These are phyloP conservation scores for Ligdia adustata DNA, from an alignment of 2,888 invertebrate genomes.

Conservation along the genomic window DNA sequence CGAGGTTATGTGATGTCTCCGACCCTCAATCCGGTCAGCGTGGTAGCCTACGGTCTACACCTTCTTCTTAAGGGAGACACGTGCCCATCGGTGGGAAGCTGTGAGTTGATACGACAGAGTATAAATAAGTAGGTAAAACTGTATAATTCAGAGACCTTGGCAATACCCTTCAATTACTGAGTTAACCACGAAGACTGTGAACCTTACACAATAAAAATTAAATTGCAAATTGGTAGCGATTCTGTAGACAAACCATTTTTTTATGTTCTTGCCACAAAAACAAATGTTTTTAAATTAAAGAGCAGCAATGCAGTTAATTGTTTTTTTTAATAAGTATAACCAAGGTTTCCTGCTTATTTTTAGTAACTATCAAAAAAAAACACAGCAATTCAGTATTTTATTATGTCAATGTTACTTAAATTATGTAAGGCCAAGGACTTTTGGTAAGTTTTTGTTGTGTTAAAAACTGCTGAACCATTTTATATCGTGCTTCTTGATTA, in stretches of 20 bases:
- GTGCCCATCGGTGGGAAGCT: too few relatives aligned
- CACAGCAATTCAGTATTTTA: too few relatives aligned
- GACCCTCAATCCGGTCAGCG: too few relatives aligned
- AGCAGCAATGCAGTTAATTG: slow-evolving; percentile 18
- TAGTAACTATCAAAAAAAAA: too few relatives aligned
- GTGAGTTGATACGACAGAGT: too few relatives aligned
- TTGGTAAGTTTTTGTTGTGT: slow-evolving; percentile 6
- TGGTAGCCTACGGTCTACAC: too few relatives aligned
- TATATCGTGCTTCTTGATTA: slow-evolving; percentile 19
- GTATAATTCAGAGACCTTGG: slow-evolving; percentile 22
- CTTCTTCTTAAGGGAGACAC: too few relatives aligned
- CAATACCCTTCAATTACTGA: slow-evolving; percentile 44
- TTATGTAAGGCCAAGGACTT: slow-evolving; percentile 1
- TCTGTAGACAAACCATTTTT: slow-evolving; percentile 1
- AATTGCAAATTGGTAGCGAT: slow-evolving; percentile 1
- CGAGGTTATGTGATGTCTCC: too few relatives aligned
- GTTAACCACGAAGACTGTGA: slow-evolving; percentile 45
- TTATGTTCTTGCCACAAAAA: too few relatives aligned
- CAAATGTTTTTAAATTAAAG: background rate
- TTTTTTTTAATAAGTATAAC: slow-evolving; percentile 5
- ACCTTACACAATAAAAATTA: slow-evolving; percentile 39
- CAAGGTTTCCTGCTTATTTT: too few relatives aligned
- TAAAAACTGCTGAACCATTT: slow-evolving; percentile 16
- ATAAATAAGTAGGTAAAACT: too few relatives aligned
- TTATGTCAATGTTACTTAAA: background rate